Evolutionary conservation across 1,140 invertebrate genomes (phyloP).

Genomic region (Mamestra configurata): DNA sequence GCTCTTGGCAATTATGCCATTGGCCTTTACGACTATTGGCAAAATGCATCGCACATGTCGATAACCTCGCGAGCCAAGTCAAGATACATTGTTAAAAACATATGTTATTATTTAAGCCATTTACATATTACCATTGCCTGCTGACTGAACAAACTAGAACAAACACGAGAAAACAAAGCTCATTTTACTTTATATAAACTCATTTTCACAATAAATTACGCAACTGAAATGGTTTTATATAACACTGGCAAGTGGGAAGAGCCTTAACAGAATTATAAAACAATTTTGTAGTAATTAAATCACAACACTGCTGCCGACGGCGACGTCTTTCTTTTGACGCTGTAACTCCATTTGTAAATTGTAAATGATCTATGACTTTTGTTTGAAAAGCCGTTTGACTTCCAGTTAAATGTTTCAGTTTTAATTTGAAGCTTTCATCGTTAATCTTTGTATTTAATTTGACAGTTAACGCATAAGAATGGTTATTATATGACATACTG

Average conservation of each 20-base stretch:
- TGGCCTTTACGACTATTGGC: too few species aligned
- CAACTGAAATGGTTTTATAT: neutral
- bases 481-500: too few species aligned
- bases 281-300: constrained; percentile 59
- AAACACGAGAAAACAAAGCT: neutral
- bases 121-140: too few species aligned
- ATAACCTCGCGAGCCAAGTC: too few species aligned
- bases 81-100: too few species aligned
- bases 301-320: constrained; percentile 46
- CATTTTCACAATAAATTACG: constrained; percentile 28
- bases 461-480: neutral
- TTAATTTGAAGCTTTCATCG: neutral
- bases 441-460: neutral
- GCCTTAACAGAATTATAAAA: constrained; percentile 58
- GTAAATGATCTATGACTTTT: constrained; percentile 30
- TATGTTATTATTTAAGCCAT: too few species aligned
- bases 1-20: too few species aligned
- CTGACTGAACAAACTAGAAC: neutral
- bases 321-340: constrained; percentile 27
- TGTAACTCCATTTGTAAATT: constrained; percentile 17
- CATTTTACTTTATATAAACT: constrained; percentile 3
- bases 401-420: neutral
- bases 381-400: constrained; percentile 21
- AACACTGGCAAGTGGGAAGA: constrained; percentile 30
- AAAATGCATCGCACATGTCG: too few species aligned